Evolutionary conservation across 1,140 invertebrate genomes (phyloP).

Genomic region (Drosophila arizonae): DNA sequence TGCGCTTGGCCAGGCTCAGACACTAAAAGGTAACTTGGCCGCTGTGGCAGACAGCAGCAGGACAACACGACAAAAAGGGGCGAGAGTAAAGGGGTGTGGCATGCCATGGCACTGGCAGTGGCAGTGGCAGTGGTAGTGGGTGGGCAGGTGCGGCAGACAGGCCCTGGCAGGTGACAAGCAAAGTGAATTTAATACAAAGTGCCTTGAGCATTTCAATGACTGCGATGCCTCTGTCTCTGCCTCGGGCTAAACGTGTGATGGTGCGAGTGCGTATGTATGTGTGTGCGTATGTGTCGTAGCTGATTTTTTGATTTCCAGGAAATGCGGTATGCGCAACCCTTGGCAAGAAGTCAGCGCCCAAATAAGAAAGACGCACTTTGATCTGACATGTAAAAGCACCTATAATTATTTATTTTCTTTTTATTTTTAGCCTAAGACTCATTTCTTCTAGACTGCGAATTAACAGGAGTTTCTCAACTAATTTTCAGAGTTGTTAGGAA

Average conservation of each 20-base stretch:
- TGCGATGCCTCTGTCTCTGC: constrained; percentile 10
- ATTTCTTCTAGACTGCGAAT: no score
- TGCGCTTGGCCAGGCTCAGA: constrained; percentile 33
- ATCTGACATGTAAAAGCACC: background rate
- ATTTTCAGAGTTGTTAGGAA: no score
- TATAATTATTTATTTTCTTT: no score
- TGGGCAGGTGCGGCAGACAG: background rate
- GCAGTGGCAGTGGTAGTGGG: background rate
- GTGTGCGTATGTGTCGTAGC: constrained; percentile 18
- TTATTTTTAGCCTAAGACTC: no score
- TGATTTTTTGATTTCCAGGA: constrained; percentile 20
- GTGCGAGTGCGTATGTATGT: constrained; percentile 22
- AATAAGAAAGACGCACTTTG: constrained; percentile 1
- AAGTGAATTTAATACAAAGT: constrained; percentile 69
- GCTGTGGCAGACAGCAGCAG: constrained; percentile 6
- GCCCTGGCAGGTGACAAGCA: constrained; percentile 55
- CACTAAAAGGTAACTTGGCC: constrained; percentile 36
- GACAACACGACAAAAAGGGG: background rate
- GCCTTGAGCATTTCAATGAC: constrained; percentile 59
- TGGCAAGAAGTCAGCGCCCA: background rate
- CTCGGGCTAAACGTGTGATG: background rate
- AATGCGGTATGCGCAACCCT: constrained; percentile 14
- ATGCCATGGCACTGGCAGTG: background rate
- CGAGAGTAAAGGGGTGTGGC: no score
- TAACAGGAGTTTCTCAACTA: no score